A percentile compares a stretch with the other conserved stretches of the same genome.
phyloP scores from a whole-genome alignment of 2,113 vertebrate genomes.

The Oxyura jamaicensis region DNA sequence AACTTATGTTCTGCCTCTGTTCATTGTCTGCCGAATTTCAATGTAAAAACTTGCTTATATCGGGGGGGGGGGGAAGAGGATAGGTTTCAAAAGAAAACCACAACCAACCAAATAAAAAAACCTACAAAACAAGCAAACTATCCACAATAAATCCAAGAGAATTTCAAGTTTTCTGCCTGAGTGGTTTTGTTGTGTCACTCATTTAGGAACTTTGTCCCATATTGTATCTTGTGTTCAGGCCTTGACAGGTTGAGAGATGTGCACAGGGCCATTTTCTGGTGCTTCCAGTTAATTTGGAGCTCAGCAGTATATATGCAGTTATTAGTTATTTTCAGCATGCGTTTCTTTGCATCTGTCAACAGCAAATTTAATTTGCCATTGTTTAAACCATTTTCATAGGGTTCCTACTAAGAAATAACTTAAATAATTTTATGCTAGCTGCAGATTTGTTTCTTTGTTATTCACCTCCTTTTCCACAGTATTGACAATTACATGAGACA shows the following conservation, averaged over 20 bases:
- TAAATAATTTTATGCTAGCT: slow-evolving; percentile 37
- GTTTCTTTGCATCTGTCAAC: slow-evolving; percentile 37
- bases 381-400: background rate
- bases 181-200: background rate
- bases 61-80: background rate
- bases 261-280: background rate
- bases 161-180: slow-evolving; percentile 4
- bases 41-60: background rate
- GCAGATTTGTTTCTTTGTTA: slow-evolving; percentile 22
- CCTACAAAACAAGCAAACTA: background rate
- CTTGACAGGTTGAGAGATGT: background rate
- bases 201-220: slow-evolving; percentile 4
- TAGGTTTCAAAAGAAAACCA: background rate
- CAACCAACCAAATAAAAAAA: background rate
- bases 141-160: background rate
- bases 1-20: background rate
- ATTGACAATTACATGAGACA: background rate
- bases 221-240: background rate
- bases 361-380: slow-evolving; percentile 48
- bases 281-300: slow-evolving; percentile 41
- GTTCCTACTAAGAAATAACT: slow-evolving; percentile 27
- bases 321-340: slow-evolving; percentile 29
- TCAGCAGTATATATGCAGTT: background rate
- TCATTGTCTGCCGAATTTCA: background rate
- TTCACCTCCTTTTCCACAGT: background rate